A percentile compares a stretch with the other conserved stretches of the same genome.
Conservation (phyloP, 1,140 invertebrate genomes). For the Cepaea nemoralis region DNA sequence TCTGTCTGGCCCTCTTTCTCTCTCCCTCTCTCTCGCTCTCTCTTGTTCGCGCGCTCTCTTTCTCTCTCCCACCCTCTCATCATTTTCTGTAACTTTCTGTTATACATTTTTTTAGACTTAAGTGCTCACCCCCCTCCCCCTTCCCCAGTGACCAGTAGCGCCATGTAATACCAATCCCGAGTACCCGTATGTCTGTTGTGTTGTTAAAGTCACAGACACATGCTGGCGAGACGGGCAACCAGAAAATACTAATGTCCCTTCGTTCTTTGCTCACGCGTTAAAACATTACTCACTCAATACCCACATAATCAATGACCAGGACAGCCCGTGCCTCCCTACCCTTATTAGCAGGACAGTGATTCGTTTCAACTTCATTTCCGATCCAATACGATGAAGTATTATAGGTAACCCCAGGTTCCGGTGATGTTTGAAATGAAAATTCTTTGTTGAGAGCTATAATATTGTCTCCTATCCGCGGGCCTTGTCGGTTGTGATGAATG, state of each 20-base stretch:
- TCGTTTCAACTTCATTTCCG: conserved; percentile 9
- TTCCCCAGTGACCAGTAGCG: too few relatives aligned
- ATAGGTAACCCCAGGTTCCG: conserved; percentile 7
- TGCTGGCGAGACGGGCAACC: too few relatives aligned
- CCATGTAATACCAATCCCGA: too few relatives aligned
- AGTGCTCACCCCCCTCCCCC: too few relatives aligned
- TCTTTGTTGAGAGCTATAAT: conserved; percentile 1
- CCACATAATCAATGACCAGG: background rate
- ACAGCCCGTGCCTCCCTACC: background rate
- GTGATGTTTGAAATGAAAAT: background rate
- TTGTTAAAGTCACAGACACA: too few relatives aligned
- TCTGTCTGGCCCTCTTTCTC: too few relatives aligned
- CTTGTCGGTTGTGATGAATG: background rate
- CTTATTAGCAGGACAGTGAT: conserved; percentile 5
- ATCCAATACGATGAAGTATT: background rate
- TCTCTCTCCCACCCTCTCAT: too few relatives aligned
- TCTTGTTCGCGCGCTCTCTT: too few relatives aligned
- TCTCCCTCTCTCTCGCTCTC: too few relatives aligned
- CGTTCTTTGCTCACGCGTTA: background rate
- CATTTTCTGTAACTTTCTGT: too few relatives aligned
- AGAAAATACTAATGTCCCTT: background rate
- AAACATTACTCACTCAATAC: background rate
- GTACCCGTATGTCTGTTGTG: too few relatives aligned
- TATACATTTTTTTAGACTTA: too few relatives aligned
- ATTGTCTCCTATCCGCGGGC: background rate